These are phyloP conservation scores for Ryuthela nishihirai DNA, from an alignment of 2,888 invertebrate genomes.

Conservation along the genomic window DNA sequence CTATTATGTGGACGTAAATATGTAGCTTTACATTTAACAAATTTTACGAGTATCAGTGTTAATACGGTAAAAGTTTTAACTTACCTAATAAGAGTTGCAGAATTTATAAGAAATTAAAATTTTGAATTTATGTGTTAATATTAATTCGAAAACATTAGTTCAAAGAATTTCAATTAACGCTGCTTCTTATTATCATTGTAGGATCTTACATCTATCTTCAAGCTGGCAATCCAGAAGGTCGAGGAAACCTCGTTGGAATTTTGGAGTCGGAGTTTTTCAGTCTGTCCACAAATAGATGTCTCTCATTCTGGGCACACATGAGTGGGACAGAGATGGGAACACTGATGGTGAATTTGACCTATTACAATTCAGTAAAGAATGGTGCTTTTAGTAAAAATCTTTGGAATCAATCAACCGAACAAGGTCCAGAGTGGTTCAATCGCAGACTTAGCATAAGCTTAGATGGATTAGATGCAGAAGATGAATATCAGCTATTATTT, in stretches of 20 bases:
- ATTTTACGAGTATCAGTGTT: no score
- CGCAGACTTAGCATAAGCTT: conserved; percentile 14
- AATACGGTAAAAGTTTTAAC: no score
- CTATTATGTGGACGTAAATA: no score
- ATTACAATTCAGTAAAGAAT: conserved; percentile 2
- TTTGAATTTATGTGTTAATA: no score
- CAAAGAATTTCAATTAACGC: no score
- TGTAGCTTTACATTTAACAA: no score
- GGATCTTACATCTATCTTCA: conserved; percentile 34
- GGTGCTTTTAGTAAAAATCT: not conserved
- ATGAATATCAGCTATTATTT: conserved; percentile 34
- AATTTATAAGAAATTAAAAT: no score
- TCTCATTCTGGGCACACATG: conserved; percentile 39
- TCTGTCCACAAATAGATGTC: conserved; percentile 24
- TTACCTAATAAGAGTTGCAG: no score
- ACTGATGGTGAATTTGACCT: conserved; percentile 16
- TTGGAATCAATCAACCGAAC: conserved; percentile 12
- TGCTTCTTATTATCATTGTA: conserved; percentile 2
- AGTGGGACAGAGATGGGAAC: conserved; percentile 33
- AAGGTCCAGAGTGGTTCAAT: conserved; percentile 26
- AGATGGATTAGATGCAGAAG: conserved; percentile 2
- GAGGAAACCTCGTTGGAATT: conserved; percentile 23
- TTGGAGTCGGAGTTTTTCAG: conserved; percentile 36
- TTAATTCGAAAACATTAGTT: no score
- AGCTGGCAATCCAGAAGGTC: conserved; percentile 10